Evolutionary conservation across 2,888 invertebrate genomes (phyloP).

Genomic region (Ecdyonurus torrentis): DNA sequence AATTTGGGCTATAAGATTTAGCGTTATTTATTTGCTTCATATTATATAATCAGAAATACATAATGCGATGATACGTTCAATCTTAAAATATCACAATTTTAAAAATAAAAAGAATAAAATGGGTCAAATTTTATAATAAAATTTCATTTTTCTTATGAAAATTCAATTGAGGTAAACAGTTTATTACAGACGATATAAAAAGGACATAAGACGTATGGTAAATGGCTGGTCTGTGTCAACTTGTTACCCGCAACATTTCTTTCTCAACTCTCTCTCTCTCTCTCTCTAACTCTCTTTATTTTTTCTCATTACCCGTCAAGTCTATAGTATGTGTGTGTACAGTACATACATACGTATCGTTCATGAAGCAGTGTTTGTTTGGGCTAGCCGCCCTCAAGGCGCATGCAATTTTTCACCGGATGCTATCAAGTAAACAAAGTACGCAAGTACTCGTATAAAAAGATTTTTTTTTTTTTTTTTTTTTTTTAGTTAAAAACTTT

Average conservation of each 20-base stretch:
- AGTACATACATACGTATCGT: background rate
- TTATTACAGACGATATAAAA: too few species aligned
- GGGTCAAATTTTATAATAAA: too few species aligned
- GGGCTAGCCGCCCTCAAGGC: background rate
- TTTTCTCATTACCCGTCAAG: background rate
- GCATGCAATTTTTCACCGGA: background rate
- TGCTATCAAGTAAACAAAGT: background rate
- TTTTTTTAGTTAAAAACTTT: too few species aligned
- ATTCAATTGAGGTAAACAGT: too few species aligned
- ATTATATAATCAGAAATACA: too few species aligned
- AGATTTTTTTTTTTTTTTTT: constrained; percentile 8
- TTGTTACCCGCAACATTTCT: background rate
- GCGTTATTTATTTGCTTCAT: too few species aligned
- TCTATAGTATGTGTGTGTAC: background rate
- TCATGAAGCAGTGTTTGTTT: background rate
- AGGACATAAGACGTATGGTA: too few species aligned
- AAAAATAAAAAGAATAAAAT: too few species aligned
- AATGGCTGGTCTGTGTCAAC: background rate
- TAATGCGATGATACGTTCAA: too few species aligned
- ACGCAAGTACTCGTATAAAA: background rate
- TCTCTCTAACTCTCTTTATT: background rate
- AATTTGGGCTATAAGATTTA: too few species aligned
- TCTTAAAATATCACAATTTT: too few species aligned
- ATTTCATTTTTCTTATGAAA: too few species aligned
- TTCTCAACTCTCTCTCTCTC: background rate